Base-by-base conservation (phyloP, 2,888 invertebrate genomes). In the Nowickia ferox region DNA sequence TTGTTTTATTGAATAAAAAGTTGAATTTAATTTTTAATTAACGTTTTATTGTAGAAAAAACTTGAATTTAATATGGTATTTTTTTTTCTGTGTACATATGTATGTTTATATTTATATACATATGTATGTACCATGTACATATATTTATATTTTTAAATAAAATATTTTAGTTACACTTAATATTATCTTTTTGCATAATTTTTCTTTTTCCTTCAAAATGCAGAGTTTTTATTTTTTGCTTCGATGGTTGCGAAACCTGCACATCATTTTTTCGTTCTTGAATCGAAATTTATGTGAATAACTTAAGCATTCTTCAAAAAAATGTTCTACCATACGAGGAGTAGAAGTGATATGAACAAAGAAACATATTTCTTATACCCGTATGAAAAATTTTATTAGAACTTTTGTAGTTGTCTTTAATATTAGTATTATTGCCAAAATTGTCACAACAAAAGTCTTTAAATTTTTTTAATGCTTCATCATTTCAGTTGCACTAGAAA, bases 401-500 rank as follows among this genome's bases (percentile, higher is more conserved):
- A 48, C 48, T 46, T 17, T 68, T 77, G 38, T 51, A 48, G 38
- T 69, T 69, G 59, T 75, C 69, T 19, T 76, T 82, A 68, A 61
- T 75, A 69, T 68, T 63, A 63, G 17, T 82, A 53, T 74, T 77
- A 74, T 69, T 81, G 74, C 74, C 81, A 85, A 85, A 78, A 71
- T 82, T 85, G 82, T 82, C 69, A 78, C 71, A 82, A 82, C 74
- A 82, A 82, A 75, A 42, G 51, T 82, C 63, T 48, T 59, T 11
- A 17, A 0, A 46, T 42, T 69, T 65, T 78, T 72, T 71, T 65
- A 71, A 72, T 66, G 57, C 17, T 17, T 48, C 59, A 51, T 11
- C 76, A 65, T 51, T 78, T 77, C 74, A 85, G 55, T 78, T 78
- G 61, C 68, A 77, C 61, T 61, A 59, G 30, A 69, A 69, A 68